A percentile compares a stretch with the other conserved stretches of the same genome.
These are phyloP conservation scores for Pediacus dermestoides DNA, from an alignment of 2,888 invertebrate species.

Conservation along the genomic window DNA sequence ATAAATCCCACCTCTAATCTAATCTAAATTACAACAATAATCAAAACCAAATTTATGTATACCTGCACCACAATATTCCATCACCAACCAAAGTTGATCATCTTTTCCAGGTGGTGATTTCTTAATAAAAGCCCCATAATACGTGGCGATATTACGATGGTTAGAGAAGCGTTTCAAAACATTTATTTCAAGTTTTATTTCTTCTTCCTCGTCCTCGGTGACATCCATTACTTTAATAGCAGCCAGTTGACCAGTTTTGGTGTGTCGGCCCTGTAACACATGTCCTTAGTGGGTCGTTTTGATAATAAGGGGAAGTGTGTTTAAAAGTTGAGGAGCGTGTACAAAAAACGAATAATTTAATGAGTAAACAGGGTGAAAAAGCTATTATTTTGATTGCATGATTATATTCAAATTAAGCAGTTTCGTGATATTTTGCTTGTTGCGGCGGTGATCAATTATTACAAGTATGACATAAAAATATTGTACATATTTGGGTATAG, in stretches of 20 bases:
- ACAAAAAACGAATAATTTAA: too few relatives aligned
- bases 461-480: too few relatives aligned
- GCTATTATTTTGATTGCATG: too few relatives aligned
- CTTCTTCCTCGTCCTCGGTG: conserved; percentile 99
- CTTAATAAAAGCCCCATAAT: conserved; percentile 99
- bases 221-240: conserved; percentile 99
- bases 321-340: too few relatives aligned
- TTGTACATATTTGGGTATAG: too few relatives aligned
- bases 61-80: conserved; percentile 99
- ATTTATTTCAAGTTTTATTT: conserved; percentile 99
- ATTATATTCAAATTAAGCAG: too few relatives aligned
- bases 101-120: conserved; percentile 98
- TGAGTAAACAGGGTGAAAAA: too few relatives aligned
- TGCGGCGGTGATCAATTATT: too few relatives aligned
- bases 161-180: conserved; percentile 98
- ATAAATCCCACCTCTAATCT: conserved; percentile 3
- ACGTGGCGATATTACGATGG: conserved; percentile 99
- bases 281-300: too few relatives aligned
- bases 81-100: conserved; percentile 99
- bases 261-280: conserved; percentile 84
- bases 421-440: too few relatives aligned
- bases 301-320: too few relatives aligned
- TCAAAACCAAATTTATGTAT: conserved; percentile 6
- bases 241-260: conserved; percentile 98
- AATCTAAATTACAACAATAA: not conserved